phyloP scores from a whole-genome alignment of 2,113 vertebrate genomes.

The Periophthalmodon schlosseri region DNA sequence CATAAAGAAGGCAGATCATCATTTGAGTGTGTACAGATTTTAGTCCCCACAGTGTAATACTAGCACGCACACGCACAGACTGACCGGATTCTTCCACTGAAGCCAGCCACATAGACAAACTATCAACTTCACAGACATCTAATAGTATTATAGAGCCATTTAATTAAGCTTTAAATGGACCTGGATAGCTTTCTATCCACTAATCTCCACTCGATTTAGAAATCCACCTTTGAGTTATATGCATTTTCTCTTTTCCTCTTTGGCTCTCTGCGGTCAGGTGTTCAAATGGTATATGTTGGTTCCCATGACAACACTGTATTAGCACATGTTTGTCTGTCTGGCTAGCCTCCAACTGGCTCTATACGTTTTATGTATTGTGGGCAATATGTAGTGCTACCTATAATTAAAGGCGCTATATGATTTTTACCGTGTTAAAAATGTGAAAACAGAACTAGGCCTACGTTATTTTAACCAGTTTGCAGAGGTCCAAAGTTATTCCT shows the following conservation, averaged over 20 bases:
- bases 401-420: too few relatives aligned
- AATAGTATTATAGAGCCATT: not conserved
- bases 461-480: too few relatives aligned
- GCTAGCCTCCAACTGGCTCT: slow-evolving; percentile 30
- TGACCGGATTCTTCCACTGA: slow-evolving; percentile 22
- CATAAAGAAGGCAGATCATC: too few relatives aligned
- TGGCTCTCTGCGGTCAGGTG: slow-evolving; percentile 47
- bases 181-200: not conserved
- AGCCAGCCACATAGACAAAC: not conserved
- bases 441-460: too few relatives aligned
- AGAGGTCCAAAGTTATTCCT: too few relatives aligned
- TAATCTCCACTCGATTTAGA: not conserved
- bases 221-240: not conserved
- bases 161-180: not conserved
- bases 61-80: not conserved
- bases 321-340: slow-evolving; percentile 51
- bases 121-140: not conserved
- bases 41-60: too few relatives aligned
- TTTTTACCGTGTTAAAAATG: too few relatives aligned
- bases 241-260: not conserved
- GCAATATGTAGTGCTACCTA: not conserved
- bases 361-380: slow-evolving; percentile 8
- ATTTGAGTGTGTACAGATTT: too few relatives aligned
- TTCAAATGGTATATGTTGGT: slow-evolving; percentile 52
- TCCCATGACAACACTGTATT: slow-evolving; percentile 56